Evolutionary conservation across 1,140 invertebrate genomes (phyloP), one percentile per base, ranked within the genome.

Genomic region (Rhagoletis zephyria): DNA sequence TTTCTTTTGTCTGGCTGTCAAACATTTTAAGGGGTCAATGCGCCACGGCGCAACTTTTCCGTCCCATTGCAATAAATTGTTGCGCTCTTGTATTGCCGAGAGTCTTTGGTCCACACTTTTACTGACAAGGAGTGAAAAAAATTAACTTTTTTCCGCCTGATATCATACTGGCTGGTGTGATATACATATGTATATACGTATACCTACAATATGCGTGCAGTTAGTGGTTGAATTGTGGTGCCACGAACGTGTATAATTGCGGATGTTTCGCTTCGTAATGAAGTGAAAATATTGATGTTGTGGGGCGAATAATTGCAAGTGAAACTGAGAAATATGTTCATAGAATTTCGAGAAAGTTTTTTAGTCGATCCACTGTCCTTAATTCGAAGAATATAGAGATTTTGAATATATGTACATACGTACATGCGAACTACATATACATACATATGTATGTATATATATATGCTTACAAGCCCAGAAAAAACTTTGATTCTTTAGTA

Each of bases 1-100:
- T 81, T 56, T 51, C 74, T 81, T 81, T 81, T 81, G 74, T 81
- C 74, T 81, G 74, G 48, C 74, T 81, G 74, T 81, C 74, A 81
- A 81, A 56, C 48, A 19, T 81, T 81, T 81, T 19, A 5, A 81
- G 74, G 74, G 74, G 74, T 81, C 74, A 81, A 81, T 81, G 74
- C 45, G 74, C 48, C 74, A 6, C 74, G 56, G 7, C 74, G n/a
- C 45, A 51, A 56, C 74, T 59, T 56, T 81, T 81, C n/a, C 9
- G 10, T 19, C 48, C 10, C n/a, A 16, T 74, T 51, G 19, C 48
- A 81, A 81, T 81, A 81, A 81, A 81, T 81, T 81, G 74, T 56
- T 19, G n/a, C 5, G n/a, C 45, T 77, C 14, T 14, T 16, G 30
- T 30, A 12, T 19, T 51, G 45, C 70, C 7, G 14, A 3, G 6